Percentiles rank a stretch among this genome's conserved stretches.
These are phyloP conservation scores for Chalcosyrphus nemorum DNA, from an alignment of 2,888 invertebrate genomes.

Conservation along the genomic window DNA sequence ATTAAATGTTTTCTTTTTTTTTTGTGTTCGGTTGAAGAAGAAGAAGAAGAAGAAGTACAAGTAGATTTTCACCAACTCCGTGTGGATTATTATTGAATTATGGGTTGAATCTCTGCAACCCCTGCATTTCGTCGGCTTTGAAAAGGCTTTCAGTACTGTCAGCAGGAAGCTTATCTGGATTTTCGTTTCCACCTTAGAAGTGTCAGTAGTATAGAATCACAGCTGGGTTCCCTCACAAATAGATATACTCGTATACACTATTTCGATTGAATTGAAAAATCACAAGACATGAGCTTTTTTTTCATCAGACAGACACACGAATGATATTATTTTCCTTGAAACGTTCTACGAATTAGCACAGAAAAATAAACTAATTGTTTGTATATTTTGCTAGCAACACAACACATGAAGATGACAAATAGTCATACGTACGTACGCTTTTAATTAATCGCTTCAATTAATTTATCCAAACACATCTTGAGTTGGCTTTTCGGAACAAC, in stretches of 20 bases:
- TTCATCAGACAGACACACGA: neutral
- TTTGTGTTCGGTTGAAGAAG: too few species aligned
- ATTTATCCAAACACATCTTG: conserved; percentile 55
- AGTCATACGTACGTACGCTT: conserved; percentile 16
- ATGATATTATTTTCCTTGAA: neutral
- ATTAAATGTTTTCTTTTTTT: conserved; percentile 37
- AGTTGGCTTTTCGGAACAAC: conserved; percentile 10
- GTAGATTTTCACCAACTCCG: conserved; percentile 32
- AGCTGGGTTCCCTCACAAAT: too few species aligned
- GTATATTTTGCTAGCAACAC: conserved; percentile 4
- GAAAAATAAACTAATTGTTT: conserved; percentile 30
- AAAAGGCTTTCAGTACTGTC: conserved; percentile 27
- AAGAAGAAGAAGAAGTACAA: neutral
- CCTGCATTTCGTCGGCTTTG: conserved; percentile 25
- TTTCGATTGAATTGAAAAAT: neutral
- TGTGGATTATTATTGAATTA: conserved; percentile 36
- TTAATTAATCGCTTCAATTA: conserved; percentile 58
- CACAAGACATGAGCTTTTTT: too few species aligned
- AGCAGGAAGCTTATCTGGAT: conserved; percentile 33
- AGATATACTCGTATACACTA: neutral
- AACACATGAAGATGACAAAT: conserved; percentile 29
- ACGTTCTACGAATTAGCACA: conserved; percentile 2
- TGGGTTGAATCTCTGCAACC: conserved; percentile 43
- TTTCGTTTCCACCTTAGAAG: neutral
- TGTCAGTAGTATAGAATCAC: too few species aligned